Evolutionary conservation across 2,113 vertebrate genomes (phyloP), one percentile per base, ranked within the genome.

Genomic region (Maccullochella peelii): DNA sequence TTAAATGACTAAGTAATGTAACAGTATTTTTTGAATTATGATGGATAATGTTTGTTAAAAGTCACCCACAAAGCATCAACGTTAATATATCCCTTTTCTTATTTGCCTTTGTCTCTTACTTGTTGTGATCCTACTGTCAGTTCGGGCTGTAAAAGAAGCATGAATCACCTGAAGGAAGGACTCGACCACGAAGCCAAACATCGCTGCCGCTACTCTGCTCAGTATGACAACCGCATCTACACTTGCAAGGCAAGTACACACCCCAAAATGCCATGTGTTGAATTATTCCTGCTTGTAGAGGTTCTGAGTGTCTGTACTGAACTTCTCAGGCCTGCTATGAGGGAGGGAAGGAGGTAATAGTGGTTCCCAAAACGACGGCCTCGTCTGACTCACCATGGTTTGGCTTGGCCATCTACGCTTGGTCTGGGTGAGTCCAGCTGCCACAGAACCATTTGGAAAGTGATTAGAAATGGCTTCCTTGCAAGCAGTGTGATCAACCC

Each of bases 331-430:
- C 95, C 57, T 99, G 98, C 94, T 99, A 99, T 0, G 98, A 99
- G 87, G 96, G 96, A 88, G 98, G 98, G 57, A 98, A 97, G 91
- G 98, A 99, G 91, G 97, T 99, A 61, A 97, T 97, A 1, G 98
- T 99, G 73, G 97, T 99, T 88, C 98, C 98, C 86, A 99, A 99
- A 95, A 99, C 98, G 5, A 98, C 98, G 14, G 98, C 98, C 81
- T 99, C 98, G n/a, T 99, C 98, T 0, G 98, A 99, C 93, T 99
- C 98, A 5, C 98, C 98, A 57, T 99, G 98, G 98, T 96, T 99
- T 90, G 98, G 98, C 52, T 96, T 99, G 83, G 98, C 98, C 80
- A 98, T 98, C 83, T 99, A 99, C 2, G 98, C 98, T 74, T 99
- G 98, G 98, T 99, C 98, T 59, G 98, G 98, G 98, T 99, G 93